Evolutionary conservation across 1,140 invertebrate genomes (phyloP).

Genomic region (Aethina tumida): DNA sequence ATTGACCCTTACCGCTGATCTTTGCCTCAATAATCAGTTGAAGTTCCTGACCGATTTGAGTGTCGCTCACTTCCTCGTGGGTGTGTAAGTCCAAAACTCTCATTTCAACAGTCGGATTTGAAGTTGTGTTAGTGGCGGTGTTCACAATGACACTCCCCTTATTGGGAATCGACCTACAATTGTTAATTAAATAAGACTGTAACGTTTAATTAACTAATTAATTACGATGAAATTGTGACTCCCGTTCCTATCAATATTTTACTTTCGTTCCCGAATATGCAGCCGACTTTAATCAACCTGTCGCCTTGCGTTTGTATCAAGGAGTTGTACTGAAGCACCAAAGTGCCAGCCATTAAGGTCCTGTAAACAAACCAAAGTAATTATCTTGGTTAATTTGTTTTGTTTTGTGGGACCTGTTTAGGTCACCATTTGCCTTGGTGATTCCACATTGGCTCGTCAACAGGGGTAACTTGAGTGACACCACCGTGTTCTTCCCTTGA

Average conservation of each 20-base stretch:
- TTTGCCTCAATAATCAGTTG: slow-evolving; percentile 32
- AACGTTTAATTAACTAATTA: slow-evolving; percentile 3
- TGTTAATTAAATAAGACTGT: background rate
- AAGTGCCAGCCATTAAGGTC: slow-evolving; percentile 49
- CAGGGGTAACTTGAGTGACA: slow-evolving; percentile 24
- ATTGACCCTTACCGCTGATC: too few species aligned
- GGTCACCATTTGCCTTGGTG: slow-evolving; percentile 20
- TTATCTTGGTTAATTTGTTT: slow-evolving; percentile 1
- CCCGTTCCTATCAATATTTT: slow-evolving; percentile 32
- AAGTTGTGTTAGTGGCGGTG: slow-evolving; percentile 13
- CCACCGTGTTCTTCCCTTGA: slow-evolving; percentile 14
- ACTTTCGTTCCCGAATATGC: slow-evolving; percentile 38
- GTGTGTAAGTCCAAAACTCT: slow-evolving; percentile 27
- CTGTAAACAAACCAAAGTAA: slow-evolving; percentile 29
- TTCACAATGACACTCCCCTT: slow-evolving; percentile 26
- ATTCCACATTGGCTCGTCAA: slow-evolving; percentile 24
- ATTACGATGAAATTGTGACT: slow-evolving; percentile 30
- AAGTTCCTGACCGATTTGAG: slow-evolving; percentile 34
- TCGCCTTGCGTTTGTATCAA: slow-evolving; percentile 56
- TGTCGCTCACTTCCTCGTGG: slow-evolving; percentile 27
- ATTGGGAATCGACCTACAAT: slow-evolving; percentile 15
- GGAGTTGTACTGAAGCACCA: slow-evolving; percentile 56
- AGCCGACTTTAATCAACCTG: slow-evolving; percentile 52
- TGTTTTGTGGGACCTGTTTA: slow-evolving; percentile 23
- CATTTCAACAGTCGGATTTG: slow-evolving; percentile 30